Base-by-base conservation (phyloP, 2,888 invertebrate genomes). In the Magallana nippona region DNA sequence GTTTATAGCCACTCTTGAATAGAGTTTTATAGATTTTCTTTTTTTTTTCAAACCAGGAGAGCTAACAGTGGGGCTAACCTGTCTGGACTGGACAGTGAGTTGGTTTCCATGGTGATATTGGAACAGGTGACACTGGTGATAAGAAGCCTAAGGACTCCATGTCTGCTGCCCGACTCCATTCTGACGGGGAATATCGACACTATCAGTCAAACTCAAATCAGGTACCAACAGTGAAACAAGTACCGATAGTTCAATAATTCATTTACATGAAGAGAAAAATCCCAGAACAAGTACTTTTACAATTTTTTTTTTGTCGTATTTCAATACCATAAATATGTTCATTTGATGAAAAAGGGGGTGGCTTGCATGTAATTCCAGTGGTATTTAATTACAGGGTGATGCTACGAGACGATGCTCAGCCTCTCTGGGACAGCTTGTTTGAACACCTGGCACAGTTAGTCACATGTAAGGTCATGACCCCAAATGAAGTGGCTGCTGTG, bases 71-170 rank as follows among this genome's bases (percentile, higher is more conserved):
- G 83, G 27, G 83, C 83, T 55, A 86, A 83, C 55, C 63, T 91
- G 79, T 79, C 81, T 10, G 86, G 82, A 19, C 82, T 89, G n/a
- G 91, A 92, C 86, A 89, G 86, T 5, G 90, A 88, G 82, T 81
- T 87, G 82, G 89, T 91, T 62, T 92, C 91, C 82, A 91, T 91
- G 91, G 90, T 92, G n/a, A 84, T 92, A 22, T 83, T 92, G 63
- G 91, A 91, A 77, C 91, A 92, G 85, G 84, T 92, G 78, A 89
- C 91, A 1, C 84, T 89, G 57, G 89, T 92, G 15, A 86, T 91
- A 32, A 85, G 90, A 27, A 87, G 86, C 79, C 85, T 91, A 32
- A 86, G 89, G 1, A 89, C 89, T 22, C 88, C 87, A 56, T 91
- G 91, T 88, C 86, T 92, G 78, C 79, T 92, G n/a, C 87, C 91